phyloP scores from a whole-genome alignment of 2,888 invertebrate genomes.

The Beris chalybata region DNA sequence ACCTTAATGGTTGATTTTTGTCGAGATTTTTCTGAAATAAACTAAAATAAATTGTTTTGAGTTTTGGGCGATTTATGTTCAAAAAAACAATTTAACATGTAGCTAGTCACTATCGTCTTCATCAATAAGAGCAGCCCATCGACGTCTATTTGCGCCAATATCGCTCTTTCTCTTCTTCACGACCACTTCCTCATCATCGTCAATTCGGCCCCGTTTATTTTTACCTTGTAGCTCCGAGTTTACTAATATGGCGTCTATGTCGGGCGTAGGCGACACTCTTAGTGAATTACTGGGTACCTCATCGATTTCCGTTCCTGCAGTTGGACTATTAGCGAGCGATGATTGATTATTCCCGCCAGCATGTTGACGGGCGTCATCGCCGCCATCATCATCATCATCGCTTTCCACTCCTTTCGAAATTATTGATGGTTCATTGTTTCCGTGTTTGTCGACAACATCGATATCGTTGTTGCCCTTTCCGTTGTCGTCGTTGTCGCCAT shows the following conservation, averaged over 20 bases:
- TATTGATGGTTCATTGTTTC: conserved; percentile 2
- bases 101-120: conserved; percentile 20
- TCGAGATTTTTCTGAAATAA: no score
- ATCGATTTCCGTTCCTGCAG: not conserved
- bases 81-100: no score
- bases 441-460: not conserved
- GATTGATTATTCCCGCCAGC: conserved; percentile 23
- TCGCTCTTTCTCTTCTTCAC: conserved; percentile 5
- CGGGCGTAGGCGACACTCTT: conserved; percentile 27
- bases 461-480: not conserved
- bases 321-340: conserved; percentile 18
- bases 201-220: conserved; percentile 14
- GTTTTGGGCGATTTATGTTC: no score
- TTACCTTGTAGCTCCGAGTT: conserved; percentile 1
- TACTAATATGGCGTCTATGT: conserved; percentile 1
- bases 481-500: conserved; percentile 38
- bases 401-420: conserved; percentile 2
- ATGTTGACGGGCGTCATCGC: conserved; percentile 12
- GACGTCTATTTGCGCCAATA: conserved; percentile 3
- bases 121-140: conserved; percentile 21
- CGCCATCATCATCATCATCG: not conserved
- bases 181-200: conserved; percentile 6
- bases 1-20: no score
- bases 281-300: conserved; percentile 23
- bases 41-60: no score